These are phyloP conservation scores for Plumapathes pennacea DNA, from an alignment of 92 coral and sea anemone species.

Conservation along the genomic window DNA sequence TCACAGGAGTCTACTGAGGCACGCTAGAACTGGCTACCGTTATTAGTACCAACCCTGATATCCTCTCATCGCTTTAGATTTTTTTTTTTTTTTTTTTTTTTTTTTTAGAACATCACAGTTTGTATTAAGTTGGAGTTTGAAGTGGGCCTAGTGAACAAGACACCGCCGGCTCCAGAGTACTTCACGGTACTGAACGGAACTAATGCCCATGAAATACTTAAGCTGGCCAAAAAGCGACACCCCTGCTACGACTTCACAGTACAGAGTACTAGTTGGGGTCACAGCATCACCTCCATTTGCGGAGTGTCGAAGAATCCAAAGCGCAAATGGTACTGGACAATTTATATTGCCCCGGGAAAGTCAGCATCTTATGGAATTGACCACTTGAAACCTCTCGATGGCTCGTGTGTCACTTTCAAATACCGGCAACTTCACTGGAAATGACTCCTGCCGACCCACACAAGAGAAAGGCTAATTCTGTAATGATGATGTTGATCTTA, in stretches of 20 bases:
- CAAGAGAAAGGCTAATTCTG: too few relatives aligned
- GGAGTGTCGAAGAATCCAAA: constrained; percentile 14
- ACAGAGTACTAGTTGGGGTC: constrained; percentile 41
- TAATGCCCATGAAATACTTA: constrained; percentile 46
- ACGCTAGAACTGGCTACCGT: too few relatives aligned
- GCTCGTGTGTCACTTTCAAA: constrained; percentile 57
- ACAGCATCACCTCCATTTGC: constrained; percentile 48
- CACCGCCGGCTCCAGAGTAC: constrained; percentile 12
- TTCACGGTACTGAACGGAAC: constrained; percentile 41
- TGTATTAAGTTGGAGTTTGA: constrained; percentile 48
- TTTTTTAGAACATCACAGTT: constrained; percentile 51
- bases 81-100: background rate
- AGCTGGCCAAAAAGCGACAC: constrained; percentile 41
- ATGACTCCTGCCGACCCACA: too few relatives aligned
- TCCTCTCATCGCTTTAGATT: too few relatives aligned
- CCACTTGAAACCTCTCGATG: constrained; percentile 51
- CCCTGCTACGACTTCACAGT: constrained; percentile 54
- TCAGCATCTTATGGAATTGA: constrained; percentile 61
- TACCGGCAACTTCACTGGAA: constrained; percentile 50
- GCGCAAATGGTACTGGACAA: constrained; percentile 63
- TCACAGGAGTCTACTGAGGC: too few relatives aligned
- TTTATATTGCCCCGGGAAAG: constrained; percentile 30
- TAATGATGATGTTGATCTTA: too few relatives aligned
- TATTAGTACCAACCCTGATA: too few relatives aligned
- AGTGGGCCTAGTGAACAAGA: background rate